These are phyloP conservation scores for Prunella strophiata DNA, from an alignment of 2,797 vertebrate species.

Conservation along the genomic window DNA sequence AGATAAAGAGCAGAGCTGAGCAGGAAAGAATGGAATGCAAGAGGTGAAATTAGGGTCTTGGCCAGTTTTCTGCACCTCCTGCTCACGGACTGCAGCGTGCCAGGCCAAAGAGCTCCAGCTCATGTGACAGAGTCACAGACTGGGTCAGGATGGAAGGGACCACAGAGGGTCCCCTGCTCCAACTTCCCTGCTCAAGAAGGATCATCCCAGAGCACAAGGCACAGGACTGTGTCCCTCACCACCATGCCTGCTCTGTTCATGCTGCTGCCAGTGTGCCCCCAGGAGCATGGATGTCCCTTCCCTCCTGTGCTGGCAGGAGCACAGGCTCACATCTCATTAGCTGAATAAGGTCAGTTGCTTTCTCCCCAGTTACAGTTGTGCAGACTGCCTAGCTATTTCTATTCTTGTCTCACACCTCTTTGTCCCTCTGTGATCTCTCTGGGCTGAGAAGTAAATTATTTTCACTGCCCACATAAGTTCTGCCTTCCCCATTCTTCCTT, in stretches of 20 bases:
- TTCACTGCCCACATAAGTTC: background rate
- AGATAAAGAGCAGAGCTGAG: background rate
- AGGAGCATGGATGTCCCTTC: background rate
- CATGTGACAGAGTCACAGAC: background rate
- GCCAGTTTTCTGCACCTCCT: background rate
- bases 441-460: background rate
- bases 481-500: background rate
- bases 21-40: background rate
- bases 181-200: background rate
- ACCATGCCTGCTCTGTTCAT: background rate
- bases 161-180: accelerated
- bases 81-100: accelerated
- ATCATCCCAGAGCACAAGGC: background rate
- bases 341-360: background rate
- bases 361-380: background rate
- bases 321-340: background rate
- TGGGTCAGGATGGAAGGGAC: background rate
- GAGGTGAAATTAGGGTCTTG: background rate
- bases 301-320: background rate
- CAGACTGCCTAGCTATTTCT: background rate
- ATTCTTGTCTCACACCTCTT: background rate
- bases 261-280: background rate
- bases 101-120: background rate
- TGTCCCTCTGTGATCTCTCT: background rate
- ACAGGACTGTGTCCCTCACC: background rate